A percentile compares a stretch with the other conserved stretches of the same genome.
phyloP scores from a whole-genome alignment of 2,888 invertebrate species.

The Myopa tessellatipennis region DNA sequence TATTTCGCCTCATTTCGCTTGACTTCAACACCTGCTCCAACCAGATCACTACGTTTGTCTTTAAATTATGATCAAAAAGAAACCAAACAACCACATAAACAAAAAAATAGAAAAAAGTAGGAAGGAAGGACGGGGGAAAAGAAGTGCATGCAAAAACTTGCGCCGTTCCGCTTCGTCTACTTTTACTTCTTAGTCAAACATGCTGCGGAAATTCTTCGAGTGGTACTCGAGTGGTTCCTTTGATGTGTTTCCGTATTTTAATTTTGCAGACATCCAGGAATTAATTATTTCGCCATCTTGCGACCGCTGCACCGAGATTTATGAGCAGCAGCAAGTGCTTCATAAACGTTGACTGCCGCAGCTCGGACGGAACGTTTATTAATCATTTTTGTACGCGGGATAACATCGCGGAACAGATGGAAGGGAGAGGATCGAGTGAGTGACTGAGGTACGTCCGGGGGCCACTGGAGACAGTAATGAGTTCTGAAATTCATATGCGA shows the following conservation, averaged over 20 bases:
- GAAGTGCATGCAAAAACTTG: neutral
- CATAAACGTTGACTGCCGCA: neutral
- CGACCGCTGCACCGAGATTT: constrained; percentile 16
- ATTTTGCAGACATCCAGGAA: constrained; percentile 18
- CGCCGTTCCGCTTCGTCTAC: constrained; percentile 28
- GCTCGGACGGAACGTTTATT: neutral
- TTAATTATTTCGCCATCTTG: constrained; percentile 26
- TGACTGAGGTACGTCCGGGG: neutral
- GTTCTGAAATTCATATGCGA: neutral
- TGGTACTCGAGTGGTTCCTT: neutral
- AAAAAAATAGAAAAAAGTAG: neutral
- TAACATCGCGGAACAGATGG: neutral
- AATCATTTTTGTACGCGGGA: neutral
- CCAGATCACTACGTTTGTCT: no score
- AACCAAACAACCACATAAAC: neutral
- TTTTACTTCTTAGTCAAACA: neutral
- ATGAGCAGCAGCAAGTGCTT: constrained; percentile 19
- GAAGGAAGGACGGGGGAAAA: neutral
- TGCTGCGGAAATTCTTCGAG: constrained; percentile 1
- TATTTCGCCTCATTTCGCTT: no score
- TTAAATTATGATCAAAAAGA: neutral
- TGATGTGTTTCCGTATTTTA: neutral
- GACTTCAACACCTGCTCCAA: no score
- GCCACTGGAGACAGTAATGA: no score
- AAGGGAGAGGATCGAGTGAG: neutral